These are phyloP conservation scores for Drosophila obscura DNA, from an alignment of 1,140 invertebrate species.

Conservation along the genomic window DNA sequence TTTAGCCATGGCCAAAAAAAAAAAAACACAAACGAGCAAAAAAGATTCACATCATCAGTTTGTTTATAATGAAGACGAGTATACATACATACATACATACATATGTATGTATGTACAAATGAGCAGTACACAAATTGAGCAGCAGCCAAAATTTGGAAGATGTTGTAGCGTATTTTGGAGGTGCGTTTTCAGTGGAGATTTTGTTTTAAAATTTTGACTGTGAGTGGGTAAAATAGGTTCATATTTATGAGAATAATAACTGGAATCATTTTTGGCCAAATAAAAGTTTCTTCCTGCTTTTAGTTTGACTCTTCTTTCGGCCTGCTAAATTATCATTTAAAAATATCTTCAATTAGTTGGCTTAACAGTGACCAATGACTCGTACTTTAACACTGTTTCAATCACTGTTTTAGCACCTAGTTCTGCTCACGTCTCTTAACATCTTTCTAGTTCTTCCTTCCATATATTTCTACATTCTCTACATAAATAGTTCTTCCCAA, in stretches of 20 bases:
- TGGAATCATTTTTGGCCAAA: too few species aligned
- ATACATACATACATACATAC: background rate
- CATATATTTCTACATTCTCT: background rate
- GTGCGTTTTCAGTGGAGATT: conserved; percentile 13
- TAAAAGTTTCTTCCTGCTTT: too few species aligned
- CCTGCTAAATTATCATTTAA: too few species aligned
- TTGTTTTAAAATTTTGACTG: too few species aligned
- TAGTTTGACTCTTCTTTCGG: too few species aligned
- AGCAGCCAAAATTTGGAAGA: conserved; percentile 23
- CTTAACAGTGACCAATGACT: too few species aligned
- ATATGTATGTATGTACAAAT: background rate
- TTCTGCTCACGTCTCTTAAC: background rate
- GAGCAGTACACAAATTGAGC: conserved; percentile 28
- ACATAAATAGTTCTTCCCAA: background rate
- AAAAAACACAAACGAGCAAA: conserved; percentile 1
- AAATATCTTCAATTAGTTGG: too few species aligned
- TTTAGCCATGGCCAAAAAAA: conserved; percentile 52
- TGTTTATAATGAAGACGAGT: conserved; percentile 31
- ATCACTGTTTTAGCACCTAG: background rate
- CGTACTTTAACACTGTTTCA: background rate
- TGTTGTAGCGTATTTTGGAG: conserved; percentile 14
- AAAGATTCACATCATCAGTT: conserved; percentile 41
- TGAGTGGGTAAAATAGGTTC: too few species aligned
- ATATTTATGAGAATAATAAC: too few species aligned
- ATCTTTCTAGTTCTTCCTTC: background rate